Conservation (phyloP, 2,797 vertebrate species). For the Bovichtus variegatus region DNA sequence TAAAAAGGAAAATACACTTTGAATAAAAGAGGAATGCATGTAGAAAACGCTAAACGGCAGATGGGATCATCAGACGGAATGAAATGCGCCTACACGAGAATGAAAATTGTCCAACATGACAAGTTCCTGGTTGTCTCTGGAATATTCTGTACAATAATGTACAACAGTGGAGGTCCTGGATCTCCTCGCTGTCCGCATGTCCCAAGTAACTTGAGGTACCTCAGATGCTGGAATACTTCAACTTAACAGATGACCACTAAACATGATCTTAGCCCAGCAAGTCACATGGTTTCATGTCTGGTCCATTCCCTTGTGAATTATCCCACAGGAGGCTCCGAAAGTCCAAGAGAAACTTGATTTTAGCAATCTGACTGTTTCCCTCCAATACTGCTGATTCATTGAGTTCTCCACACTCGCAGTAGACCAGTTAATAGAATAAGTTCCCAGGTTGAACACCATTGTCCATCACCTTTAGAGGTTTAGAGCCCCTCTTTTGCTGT, state of each 20-base stretch:
- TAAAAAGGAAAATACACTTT: slow-evolving; percentile 66
- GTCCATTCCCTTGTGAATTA: slow-evolving; percentile 10
- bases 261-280: neutral
- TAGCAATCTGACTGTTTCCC: neutral
- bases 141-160: slow-evolving; percentile 83
- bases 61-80: slow-evolving; percentile 42
- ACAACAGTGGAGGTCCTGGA: slow-evolving; percentile 56
- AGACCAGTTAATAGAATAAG: slow-evolving; percentile 6
- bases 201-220: slow-evolving; percentile 1
- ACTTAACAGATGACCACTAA: slow-evolving; percentile 18
- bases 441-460: neutral
- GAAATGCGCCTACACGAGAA: slow-evolving; percentile 52
- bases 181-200: neutral
- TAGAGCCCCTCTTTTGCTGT: neutral
- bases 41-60: slow-evolving; percentile 63
- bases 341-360: slow-evolving; percentile 15
- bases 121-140: slow-evolving; percentile 62
- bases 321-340: slow-evolving; percentile 8
- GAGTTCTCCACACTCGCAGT: slow-evolving; percentile 7
- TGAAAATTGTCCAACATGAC: slow-evolving; percentile 52
- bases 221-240: slow-evolving; percentile 16
- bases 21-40: slow-evolving; percentile 51
- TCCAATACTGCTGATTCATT: neutral
- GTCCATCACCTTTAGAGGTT: neutral
- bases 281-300: slow-evolving; percentile 31